A percentile compares a stretch with the other conserved stretches of the same genome.
Evolutionary conservation across 2,113 vertebrate genomes (phyloP).

Genomic region (Ictidomys tridecemlineatus): DNA sequence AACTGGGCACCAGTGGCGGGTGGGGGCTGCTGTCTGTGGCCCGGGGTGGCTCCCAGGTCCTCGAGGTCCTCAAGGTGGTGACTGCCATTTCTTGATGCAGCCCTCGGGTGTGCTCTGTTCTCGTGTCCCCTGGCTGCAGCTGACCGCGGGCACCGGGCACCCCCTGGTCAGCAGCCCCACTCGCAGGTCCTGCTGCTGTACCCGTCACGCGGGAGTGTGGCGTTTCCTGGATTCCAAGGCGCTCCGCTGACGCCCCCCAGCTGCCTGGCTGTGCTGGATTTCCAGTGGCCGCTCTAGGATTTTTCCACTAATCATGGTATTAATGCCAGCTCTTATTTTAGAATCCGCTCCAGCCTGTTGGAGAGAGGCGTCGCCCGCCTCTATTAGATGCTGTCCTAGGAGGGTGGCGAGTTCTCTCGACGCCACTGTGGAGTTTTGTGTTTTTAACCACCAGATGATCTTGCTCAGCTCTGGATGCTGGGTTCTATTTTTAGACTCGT

Average conservation of each 20-base stretch:
- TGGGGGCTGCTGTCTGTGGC: not conserved
- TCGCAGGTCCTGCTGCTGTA: too few species aligned
- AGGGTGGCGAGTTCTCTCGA: conserved; percentile 19
- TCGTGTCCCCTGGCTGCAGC: rapidly evolving
- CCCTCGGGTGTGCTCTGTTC: rapidly evolving
- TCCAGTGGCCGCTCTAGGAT: not conserved
- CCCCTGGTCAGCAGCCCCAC: too few species aligned
- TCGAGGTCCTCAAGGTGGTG: not conserved
- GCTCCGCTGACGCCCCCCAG: rapidly evolving
- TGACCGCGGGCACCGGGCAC: too few species aligned
- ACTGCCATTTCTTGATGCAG: not conserved
- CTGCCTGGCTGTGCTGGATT: too few species aligned
- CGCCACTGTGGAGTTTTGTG: conserved; percentile 6
- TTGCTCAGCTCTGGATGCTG: not conserved
- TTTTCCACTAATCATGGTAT: not conserved
- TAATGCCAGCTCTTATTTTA: conserved; percentile 38
- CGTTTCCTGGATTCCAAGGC: too few species aligned
- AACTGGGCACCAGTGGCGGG: rapidly evolving
- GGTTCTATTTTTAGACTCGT: conserved; percentile 68
- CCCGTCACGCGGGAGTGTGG: rapidly evolving
- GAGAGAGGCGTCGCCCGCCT: not conserved
- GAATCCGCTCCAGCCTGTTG: not conserved
- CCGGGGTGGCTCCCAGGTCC: too few species aligned
- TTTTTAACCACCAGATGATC: conserved; percentile 9
- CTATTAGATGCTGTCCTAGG: not conserved